Base-by-base conservation (phyloP, 1,140 invertebrate species). In the Aphelinus certus region DNA sequence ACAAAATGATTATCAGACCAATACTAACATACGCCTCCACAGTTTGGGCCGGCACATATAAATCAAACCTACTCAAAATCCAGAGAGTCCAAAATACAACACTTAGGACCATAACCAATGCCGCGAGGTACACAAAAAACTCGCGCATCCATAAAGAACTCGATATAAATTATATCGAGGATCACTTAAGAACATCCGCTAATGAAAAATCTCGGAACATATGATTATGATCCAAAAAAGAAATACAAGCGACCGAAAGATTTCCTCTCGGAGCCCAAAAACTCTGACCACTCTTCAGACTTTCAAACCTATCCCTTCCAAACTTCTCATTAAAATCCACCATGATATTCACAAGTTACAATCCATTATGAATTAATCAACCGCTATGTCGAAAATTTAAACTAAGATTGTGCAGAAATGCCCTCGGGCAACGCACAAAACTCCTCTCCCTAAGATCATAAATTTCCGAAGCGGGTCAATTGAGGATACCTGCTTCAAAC, bases 31-130 rank as follows among this genome's bases (percentile, higher is more conserved):
- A 68, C 10, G 66, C 66, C 42, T 47, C 56, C 0, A 48, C 66
- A 3, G 26, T 57, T 1, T 68, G 66, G 66, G 66, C 53, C n/a
- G 56, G 53, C 1, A 48, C 66, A 9, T 5, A 1, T 10, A 47
- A 57, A 57, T 10, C 53, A 2, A 68, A 58, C 10, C 4, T 68
- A 6, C 9, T 57, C 3, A 68, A 68, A 58, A 2, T 68, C 3
- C 66, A 68, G 51, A 51, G 10, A 10, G 51, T 65, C 4, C 63
- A 65, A 51, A 63, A 65, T n/a, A 65, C 1, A 65, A 65, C 49
- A 1, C 9, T 48, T 3, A 65, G 26, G 51, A 3, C 26, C 1
- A 65, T 65, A 65, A 65, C 63, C 46, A 65, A 65, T 7, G 63
- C 63, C 2, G 47, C 63, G 3, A 6, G 47, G n/a, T 65, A 26